A percentile compares a stretch with the other conserved stretches of the same genome.
Evolutionary conservation across 2,113 vertebrate genomes (phyloP).

Genomic region (Indicator maculatus): DNA sequence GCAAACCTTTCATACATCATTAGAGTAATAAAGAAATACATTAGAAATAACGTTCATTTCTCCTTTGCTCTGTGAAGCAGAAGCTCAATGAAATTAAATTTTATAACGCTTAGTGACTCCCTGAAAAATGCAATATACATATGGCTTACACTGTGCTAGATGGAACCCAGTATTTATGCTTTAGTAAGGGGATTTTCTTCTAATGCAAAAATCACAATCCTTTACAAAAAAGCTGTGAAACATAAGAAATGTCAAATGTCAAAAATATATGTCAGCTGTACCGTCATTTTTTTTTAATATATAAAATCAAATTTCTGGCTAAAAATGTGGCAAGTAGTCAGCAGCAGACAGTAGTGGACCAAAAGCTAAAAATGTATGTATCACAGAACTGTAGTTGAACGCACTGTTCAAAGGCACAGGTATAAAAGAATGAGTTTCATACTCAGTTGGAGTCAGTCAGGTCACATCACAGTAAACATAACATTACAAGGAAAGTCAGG

Average conservation of each 20-base stretch:
- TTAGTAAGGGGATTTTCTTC: not conserved
- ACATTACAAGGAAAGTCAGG: not conserved
- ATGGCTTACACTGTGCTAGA: not conserved
- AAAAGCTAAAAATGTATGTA: not conserved
- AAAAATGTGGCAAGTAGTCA: not conserved
- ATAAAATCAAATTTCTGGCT: not conserved
- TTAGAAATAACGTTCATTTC: slow-evolving; percentile 32
- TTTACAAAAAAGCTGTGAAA: not conserved
- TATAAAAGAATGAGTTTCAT: not conserved
- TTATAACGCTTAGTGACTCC: not conserved
- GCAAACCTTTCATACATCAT: slow-evolving; percentile 24
- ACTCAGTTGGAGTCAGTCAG: slow-evolving; percentile 17
- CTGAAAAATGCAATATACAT: slow-evolving; percentile 30
- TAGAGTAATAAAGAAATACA: slow-evolving; percentile 45
- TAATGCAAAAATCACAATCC: not conserved
- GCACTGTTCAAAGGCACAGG: not conserved
- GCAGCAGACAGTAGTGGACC: not conserved
- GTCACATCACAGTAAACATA: not conserved
- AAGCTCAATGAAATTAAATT: not conserved
- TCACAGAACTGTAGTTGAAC: not conserved
- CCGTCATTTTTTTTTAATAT: not conserved
- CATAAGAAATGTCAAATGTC: not conserved
- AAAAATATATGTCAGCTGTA: not conserved
- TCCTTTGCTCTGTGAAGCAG: slow-evolving; percentile 6
- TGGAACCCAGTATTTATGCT: not conserved